These are phyloP conservation scores for Eriosoma lanigerum DNA, from an alignment of 1,140 invertebrate genomes.

Conservation along the genomic window DNA sequence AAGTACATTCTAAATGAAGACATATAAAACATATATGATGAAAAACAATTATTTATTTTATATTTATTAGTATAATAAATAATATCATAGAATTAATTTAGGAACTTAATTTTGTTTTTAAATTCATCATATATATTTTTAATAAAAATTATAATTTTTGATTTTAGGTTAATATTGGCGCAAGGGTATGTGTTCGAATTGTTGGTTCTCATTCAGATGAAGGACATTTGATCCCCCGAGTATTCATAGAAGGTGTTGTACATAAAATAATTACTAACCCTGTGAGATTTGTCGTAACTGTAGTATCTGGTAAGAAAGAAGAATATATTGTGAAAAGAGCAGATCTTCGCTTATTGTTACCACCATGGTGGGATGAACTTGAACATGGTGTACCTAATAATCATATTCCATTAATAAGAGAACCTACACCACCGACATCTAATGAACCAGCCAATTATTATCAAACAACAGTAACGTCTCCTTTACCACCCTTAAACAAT, in stretches of 20 bases:
- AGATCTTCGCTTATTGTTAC: slow-evolving; percentile 83
- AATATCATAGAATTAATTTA: too few species aligned
- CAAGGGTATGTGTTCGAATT: slow-evolving; percentile 67
- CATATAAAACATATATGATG: background rate
- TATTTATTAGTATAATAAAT: slow-evolving; percentile 9
- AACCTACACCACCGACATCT: slow-evolving; percentile 36
- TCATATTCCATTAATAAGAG: slow-evolving; percentile 47
- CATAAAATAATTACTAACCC: slow-evolving; percentile 69
- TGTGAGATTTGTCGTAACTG: slow-evolving; percentile 77
- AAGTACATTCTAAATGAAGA: background rate
- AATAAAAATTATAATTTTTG: background rate
- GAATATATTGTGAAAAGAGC: slow-evolving; percentile 74
- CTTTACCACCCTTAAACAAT: slow-evolving; percentile 27
- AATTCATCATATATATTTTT: background rate
- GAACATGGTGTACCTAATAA: slow-evolving; percentile 65
- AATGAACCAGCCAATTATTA: slow-evolving; percentile 46
- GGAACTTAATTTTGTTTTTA: too few species aligned
- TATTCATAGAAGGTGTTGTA: slow-evolving; percentile 84
- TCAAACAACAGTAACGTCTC: slow-evolving; percentile 43
- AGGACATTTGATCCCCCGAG: slow-evolving; percentile 60
- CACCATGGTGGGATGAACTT: slow-evolving; percentile 94
- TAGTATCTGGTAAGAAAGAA: slow-evolving; percentile 62
- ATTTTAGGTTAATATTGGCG: slow-evolving; percentile 61
- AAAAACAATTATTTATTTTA: slow-evolving; percentile 32
- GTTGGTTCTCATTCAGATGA: slow-evolving; percentile 57